These are phyloP conservation scores for Tetraodon nigroviridis DNA, from an alignment of 2,113 vertebrate species.

Conservation along the genomic window DNA sequence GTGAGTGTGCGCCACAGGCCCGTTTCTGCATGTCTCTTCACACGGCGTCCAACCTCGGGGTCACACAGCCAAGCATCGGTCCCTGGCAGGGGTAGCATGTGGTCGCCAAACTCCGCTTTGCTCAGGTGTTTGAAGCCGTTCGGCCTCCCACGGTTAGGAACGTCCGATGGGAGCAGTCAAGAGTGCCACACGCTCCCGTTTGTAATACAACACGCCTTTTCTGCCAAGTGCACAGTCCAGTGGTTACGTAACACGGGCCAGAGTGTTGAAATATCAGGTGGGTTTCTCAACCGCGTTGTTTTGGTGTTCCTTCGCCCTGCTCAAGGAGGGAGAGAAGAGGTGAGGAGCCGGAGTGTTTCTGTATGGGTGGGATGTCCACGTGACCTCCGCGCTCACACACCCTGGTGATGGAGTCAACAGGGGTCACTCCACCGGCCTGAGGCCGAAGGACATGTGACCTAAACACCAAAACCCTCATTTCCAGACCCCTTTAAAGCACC, in stretches of 20 bases:
- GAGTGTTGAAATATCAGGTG: constrained; percentile 48
- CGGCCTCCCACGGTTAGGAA: constrained; percentile 23
- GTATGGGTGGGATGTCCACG: not conserved
- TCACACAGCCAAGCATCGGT: too few species aligned
- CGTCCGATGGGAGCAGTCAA: constrained; percentile 13
- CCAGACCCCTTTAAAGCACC: not conserved
- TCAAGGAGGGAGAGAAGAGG: constrained; percentile 17
- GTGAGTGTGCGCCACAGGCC: too few species aligned
- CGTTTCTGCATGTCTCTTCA: too few species aligned
- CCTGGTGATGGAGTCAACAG: constrained; percentile 12
- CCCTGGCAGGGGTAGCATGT: too few species aligned
- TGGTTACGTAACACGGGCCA: constrained; percentile 36
- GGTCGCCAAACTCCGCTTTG: not conserved
- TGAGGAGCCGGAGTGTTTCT: not conserved
- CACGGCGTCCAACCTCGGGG: too few species aligned
- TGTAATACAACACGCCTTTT: constrained; percentile 17
- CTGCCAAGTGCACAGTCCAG: constrained; percentile 28
- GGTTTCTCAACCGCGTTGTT: constrained; percentile 36
- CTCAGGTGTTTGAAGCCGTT: not conserved
- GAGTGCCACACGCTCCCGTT: constrained; percentile 13
- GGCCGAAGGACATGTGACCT: not conserved
- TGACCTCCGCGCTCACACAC: constrained; percentile 3
- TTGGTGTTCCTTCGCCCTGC: constrained; percentile 1
- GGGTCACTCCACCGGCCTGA: constrained; percentile 1
- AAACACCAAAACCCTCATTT: not conserved